Conservation (phyloP, 2,113 vertebrate genomes). For the Thunnus maccoyii region DNA sequence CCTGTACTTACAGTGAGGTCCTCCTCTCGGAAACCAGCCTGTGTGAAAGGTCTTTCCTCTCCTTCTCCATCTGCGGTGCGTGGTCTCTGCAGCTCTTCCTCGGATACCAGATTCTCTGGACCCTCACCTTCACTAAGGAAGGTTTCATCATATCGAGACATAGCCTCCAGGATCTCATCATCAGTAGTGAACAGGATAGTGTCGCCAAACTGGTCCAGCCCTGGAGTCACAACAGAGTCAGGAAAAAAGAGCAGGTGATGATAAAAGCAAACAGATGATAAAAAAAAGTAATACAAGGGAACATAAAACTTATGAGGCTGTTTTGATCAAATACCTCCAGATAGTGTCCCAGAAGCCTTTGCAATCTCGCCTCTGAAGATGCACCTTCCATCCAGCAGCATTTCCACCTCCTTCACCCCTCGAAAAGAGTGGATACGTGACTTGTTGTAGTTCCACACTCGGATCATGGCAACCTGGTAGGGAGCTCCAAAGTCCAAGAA, state of each 20-base stretch:
- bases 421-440: slow-evolving; percentile 97
- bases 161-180: slow-evolving; percentile 95
- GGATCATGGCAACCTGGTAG: slow-evolving; percentile 93
- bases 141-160: slow-evolving; percentile 91
- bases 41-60: slow-evolving; percentile 93
- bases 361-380: slow-evolving; percentile 98
- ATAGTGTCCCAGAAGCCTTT: slow-evolving; percentile 94
- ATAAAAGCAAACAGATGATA: background rate
- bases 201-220: slow-evolving; percentile 96
- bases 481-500: slow-evolving; percentile 88
- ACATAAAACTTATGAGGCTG: background rate
- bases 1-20: slow-evolving; percentile 76
- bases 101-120: slow-evolving; percentile 69
- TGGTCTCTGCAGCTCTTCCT: slow-evolving; percentile 91
- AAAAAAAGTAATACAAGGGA: background rate
- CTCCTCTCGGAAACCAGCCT: slow-evolving; percentile 86
- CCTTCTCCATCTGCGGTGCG: slow-evolving; percentile 92
- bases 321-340: slow-evolving; percentile 87
- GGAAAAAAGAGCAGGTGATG: background rate
- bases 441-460: slow-evolving; percentile 99
- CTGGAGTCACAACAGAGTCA: slow-evolving; percentile 72
- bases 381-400: slow-evolving; percentile 88
- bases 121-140: slow-evolving; percentile 84
- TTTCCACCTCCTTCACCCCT: slow-evolving; percentile 92
- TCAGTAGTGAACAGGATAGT: slow-evolving; percentile 97